Evolutionary conservation across 2,888 invertebrate genomes (phyloP).

Genomic region (Nemapogon koenigi): DNA sequence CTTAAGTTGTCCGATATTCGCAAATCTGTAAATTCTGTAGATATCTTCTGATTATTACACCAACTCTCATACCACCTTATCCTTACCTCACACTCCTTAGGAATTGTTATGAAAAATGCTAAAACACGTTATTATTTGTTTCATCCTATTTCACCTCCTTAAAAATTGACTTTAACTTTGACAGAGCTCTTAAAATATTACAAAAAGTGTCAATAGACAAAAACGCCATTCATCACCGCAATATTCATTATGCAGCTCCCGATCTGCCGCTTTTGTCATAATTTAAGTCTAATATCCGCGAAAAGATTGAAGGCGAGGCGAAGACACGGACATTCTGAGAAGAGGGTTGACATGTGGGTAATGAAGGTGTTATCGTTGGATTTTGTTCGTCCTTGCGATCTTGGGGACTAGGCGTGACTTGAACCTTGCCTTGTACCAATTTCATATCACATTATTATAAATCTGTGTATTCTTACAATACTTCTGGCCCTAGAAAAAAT

Average conservation of each 20-base stretch:
- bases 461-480: neutral
- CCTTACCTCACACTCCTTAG: too few relatives aligned
- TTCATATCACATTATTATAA: slow-evolving; percentile 31
- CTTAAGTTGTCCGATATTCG: too few relatives aligned
- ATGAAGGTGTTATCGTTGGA: slow-evolving; percentile 51
- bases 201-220: too few relatives aligned
- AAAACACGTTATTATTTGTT: too few relatives aligned
- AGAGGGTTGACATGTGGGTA: slow-evolving; percentile 58
- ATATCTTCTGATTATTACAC: too few relatives aligned
- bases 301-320: slow-evolving; percentile 54
- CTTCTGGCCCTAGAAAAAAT: too few relatives aligned
- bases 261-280: slow-evolving; percentile 48
- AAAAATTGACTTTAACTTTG: too few relatives aligned
- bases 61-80: too few relatives aligned
- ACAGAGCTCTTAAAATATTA: too few relatives aligned
- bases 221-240: slow-evolving; percentile 40
- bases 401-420: slow-evolving; percentile 2
- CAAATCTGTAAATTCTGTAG: too few relatives aligned
- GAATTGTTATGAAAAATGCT: too few relatives aligned
- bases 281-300: slow-evolving; percentile 58
- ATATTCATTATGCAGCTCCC: slow-evolving; percentile 41
- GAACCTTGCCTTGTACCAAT: slow-evolving; percentile 29
- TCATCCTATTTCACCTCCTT: too few relatives aligned
- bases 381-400: slow-evolving; percentile 26
- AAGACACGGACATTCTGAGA: slow-evolving; percentile 43